phyloP scores from a whole-genome alignment of 2,888 invertebrate species.

The Hartigia nigra region DNA sequence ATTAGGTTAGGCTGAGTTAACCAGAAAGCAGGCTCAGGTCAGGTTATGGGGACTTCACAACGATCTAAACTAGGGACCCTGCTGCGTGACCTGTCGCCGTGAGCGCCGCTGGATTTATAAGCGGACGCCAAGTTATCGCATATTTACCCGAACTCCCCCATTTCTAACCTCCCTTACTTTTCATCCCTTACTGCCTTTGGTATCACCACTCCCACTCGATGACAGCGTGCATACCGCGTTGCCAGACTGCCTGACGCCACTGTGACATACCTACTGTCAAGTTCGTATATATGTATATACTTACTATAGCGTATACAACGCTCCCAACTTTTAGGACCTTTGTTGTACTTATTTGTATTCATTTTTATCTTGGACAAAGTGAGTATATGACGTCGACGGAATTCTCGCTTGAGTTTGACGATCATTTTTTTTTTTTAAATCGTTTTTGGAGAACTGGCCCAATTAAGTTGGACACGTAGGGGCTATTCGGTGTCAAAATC shows the following conservation, averaged over 20 bases:
- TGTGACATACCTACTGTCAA: background rate
- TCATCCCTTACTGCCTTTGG: slow-evolving; percentile 20
- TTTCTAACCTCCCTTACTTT: slow-evolving; percentile 20
- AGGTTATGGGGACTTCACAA: background rate
- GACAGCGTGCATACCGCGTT: slow-evolving; percentile 45
- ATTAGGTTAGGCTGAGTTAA: background rate
- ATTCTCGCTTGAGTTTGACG: background rate
- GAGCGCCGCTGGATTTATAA: slow-evolving; percentile 63
- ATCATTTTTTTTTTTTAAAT: background rate
- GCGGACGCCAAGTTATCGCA: slow-evolving; percentile 65
- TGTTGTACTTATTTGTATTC: too few species aligned
- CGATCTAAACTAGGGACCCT: slow-evolving; percentile 33
- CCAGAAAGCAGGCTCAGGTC: background rate
- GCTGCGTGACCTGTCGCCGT: slow-evolving; percentile 66
- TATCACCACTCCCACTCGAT: slow-evolving; percentile 41
- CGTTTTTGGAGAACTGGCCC: background rate
- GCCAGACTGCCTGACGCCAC: slow-evolving; percentile 49
- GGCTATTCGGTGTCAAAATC: background rate
- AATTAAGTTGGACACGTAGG: background rate
- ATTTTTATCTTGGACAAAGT: too few species aligned
- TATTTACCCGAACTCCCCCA: slow-evolving; percentile 53
- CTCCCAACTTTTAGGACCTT: too few species aligned
- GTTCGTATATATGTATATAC: background rate
- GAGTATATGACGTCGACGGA: background rate
- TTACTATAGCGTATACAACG: background rate